phyloP scores from a whole-genome alignment of 2,113 vertebrate species.

The Platichthys stellatus region DNA sequence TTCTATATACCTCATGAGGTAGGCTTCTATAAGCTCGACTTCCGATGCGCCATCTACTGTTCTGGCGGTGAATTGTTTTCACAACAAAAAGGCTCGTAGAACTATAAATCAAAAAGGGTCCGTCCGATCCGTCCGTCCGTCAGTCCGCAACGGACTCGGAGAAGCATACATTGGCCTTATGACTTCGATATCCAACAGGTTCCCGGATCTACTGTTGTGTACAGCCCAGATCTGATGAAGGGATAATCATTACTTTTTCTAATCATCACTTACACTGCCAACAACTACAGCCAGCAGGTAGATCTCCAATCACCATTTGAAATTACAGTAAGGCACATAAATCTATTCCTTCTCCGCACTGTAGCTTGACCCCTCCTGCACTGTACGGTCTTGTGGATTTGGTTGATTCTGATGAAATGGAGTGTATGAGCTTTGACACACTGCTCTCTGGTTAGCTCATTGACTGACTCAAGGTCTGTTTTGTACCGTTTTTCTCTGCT shows the following conservation, averaged over 20 bases:
- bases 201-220: not conserved
- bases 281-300: conserved; percentile 6
- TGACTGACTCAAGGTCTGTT: conserved; percentile 70
- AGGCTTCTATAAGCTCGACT: too few relatives aligned
- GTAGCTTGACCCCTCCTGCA: not conserved
- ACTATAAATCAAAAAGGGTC: too few relatives aligned
- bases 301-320: not conserved
- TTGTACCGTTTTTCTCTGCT: conserved; percentile 42
- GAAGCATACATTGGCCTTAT: too few relatives aligned
- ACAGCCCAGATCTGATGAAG: not conserved
- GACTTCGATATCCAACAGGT: not conserved
- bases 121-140: too few relatives aligned
- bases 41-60: too few relatives aligned
- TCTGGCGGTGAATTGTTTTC: too few relatives aligned
- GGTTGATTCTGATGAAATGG: conserved; percentile 45
- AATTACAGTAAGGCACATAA: not conserved
- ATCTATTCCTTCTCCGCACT: not conserved
- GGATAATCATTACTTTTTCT: not conserved
- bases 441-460: conserved; percentile 64
- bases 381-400: conserved; percentile 12
- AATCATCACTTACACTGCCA: conserved; percentile 8
- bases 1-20: too few relatives aligned
- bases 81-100: too few relatives aligned
- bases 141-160: too few relatives aligned
- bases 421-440: conserved; percentile 55